Percentiles rank a stretch among this genome's conserved stretches.
Evolutionary conservation across 2,113 vertebrate species (phyloP).

Genomic region (Morone saxatilis): DNA sequence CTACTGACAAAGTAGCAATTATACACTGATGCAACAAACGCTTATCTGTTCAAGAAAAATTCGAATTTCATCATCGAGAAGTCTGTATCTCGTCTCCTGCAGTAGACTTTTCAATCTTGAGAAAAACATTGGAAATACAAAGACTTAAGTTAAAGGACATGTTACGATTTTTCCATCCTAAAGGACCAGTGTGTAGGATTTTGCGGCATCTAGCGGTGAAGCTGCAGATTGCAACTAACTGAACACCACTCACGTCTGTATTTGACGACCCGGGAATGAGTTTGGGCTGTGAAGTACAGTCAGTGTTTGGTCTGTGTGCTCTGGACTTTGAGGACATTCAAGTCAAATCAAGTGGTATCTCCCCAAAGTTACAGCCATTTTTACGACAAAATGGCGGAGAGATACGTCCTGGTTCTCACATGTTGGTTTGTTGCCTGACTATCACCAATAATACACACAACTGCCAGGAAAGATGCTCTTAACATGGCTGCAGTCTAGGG

Average conservation of each 20-base stretch:
- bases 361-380: background rate
- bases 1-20: constrained; percentile 3
- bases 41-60: constrained; percentile 8
- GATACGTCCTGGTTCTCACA: background rate
- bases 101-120: background rate
- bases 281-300: no score
- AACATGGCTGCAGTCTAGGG: background rate
- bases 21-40: constrained; percentile 8
- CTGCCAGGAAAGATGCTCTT: no score
- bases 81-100: constrained; percentile 7
- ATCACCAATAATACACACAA: background rate
- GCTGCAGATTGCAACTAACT: no score
- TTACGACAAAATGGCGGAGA: background rate
- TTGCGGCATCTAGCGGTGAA: no score
- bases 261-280: no score
- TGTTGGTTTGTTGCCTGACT: background rate
- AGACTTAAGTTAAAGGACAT: background rate
- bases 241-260: no score
- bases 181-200: no score
- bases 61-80: background rate
- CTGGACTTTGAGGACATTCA: no score
- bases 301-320: no score
- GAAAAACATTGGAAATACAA: background rate
- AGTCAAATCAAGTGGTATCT: no score
- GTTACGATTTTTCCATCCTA: background rate